Conservation (phyloP, 2,797 vertebrate genomes). For the Sebastes jordani region DNA sequence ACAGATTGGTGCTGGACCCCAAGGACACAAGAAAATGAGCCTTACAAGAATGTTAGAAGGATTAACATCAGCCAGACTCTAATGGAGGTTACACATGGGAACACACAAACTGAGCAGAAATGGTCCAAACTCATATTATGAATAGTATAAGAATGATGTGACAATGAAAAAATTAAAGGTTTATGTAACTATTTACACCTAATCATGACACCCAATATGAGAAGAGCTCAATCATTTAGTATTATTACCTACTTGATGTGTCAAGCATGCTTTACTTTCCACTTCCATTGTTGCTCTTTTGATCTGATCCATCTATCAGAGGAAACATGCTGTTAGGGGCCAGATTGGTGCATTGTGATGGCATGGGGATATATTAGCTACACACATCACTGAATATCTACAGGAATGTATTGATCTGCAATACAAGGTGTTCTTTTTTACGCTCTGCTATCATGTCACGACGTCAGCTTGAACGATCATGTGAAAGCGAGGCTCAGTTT, state of each 20-base stretch:
- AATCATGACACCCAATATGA: not conserved
- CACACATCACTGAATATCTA: slow-evolving; percentile 37
- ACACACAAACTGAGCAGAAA: not conserved
- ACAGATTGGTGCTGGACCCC: not conserved
- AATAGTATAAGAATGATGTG: not conserved
- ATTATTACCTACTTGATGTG: not conserved
- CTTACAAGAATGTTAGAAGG: not conserved
- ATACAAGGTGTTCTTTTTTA: slow-evolving; percentile 14
- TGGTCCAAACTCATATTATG: not conserved
- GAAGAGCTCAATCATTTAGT: not conserved
- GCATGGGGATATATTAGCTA: slow-evolving; percentile 43
- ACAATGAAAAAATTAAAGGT: not conserved
- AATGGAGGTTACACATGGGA: not conserved
- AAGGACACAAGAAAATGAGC: not conserved
- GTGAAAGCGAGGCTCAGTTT: slow-evolving; percentile 1
- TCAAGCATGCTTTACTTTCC: not conserved
- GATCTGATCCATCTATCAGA: slow-evolving; percentile 10
- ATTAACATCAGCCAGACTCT: not conserved
- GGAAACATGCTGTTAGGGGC: slow-evolving; percentile 16
- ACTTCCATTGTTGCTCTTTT: not conserved
- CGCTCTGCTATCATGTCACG: not conserved
- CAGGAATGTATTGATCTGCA: slow-evolving; percentile 55
- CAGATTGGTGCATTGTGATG: slow-evolving; percentile 29
- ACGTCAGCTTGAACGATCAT: slow-evolving; percentile 31
- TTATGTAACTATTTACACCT: not conserved